Evolutionary conservation across 1,140 invertebrate genomes (phyloP), one percentile per base, ranked within the genome.

Genomic region (Hylaeus anthracinus): DNA sequence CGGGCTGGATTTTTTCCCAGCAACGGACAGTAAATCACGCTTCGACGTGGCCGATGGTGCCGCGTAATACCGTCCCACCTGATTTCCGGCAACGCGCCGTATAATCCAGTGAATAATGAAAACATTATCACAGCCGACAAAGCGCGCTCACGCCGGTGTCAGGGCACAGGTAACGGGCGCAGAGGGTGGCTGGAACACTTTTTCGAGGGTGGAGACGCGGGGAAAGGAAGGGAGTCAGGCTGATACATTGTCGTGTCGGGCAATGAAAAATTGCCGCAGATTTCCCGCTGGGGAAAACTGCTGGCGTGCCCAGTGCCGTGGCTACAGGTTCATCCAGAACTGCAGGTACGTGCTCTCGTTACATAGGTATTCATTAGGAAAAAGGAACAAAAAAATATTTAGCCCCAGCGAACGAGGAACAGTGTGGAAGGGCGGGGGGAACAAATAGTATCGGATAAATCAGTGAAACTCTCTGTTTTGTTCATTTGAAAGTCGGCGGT

Each of bases 81-180:
- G 85, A 87, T 86, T 87, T 87, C 82, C 86, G 79, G 78, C 66
- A 60, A 79, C 79, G 75, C 67, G 72, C 15, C 75, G 75, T 87
- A 87, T 88, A 88, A 88, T 87, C 86, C 86, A 66, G 76, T 88
- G 86, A 88, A 88, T 88, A 88, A 88, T 88, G 86, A 88, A 88
- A 88, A 88, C 86, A 88, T 88, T 88, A 88, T 88, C 86, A 69
- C 78, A 69, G 69, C 69, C 48, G 72, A 77, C 79, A 76, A 84
- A 84, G 79, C 82, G 79, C 79, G 65, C 82, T 55, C 71, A 61
- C 77, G 58, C 53, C 15, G 70, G 70, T 73, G 76, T 83, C 72
- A n/a, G 51, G 56, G 72, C 67, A 58, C 67, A 73, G 80, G 70
- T 79, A 82, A 60, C 14, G 60, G 8, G 26, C 10, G 64, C 37